phyloP scores from a whole-genome alignment of 1,140 invertebrate genomes.

The Planococcus citri region DNA sequence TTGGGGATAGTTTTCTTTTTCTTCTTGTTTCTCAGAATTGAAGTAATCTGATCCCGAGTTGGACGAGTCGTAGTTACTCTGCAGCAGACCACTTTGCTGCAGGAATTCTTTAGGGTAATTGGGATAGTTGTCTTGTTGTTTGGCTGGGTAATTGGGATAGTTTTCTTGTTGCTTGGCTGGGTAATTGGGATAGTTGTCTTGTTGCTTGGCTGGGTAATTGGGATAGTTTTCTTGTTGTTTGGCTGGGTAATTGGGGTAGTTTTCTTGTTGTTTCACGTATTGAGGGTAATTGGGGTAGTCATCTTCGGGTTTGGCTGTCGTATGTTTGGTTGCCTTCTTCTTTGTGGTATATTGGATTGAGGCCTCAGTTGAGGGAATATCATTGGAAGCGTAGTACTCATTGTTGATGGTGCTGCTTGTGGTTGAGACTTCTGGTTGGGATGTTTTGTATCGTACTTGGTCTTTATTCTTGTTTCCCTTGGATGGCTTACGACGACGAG shows the following conservation, averaged over 20 bases:
- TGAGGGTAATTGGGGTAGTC: constrained; percentile 22
- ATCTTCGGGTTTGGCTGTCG: constrained; percentile 11
- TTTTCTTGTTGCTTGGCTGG: constrained; percentile 10
- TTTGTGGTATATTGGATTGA: constrained; percentile 1
- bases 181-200: constrained; percentile 10
- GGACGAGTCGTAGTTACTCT: neutral
- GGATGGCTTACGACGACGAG: constrained; percentile 2
- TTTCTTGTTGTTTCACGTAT: constrained; percentile 22
- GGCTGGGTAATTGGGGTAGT: constrained; percentile 1
- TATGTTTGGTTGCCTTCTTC: constrained; percentile 19
- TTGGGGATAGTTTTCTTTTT: constrained; percentile 22
- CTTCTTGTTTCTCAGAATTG: constrained; percentile 19
- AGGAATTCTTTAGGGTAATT: neutral
- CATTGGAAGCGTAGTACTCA: neutral
- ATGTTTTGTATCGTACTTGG: constrained; percentile 18
- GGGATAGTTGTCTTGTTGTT: constrained; percentile 17
- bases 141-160: constrained; percentile 22
- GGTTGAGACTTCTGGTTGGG: neutral
- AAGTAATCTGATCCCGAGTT: neutral
- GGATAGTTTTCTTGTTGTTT: constrained; percentile 16
- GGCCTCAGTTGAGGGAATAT: neutral
- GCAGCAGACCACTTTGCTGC: neutral
- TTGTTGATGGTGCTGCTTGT: neutral
- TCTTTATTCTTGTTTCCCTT: constrained; percentile 15
- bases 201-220: constrained; percentile 22